These are phyloP conservation scores for Saccostrea glomerata DNA, from an alignment of 1,140 invertebrate species.

Conservation along the genomic window DNA sequence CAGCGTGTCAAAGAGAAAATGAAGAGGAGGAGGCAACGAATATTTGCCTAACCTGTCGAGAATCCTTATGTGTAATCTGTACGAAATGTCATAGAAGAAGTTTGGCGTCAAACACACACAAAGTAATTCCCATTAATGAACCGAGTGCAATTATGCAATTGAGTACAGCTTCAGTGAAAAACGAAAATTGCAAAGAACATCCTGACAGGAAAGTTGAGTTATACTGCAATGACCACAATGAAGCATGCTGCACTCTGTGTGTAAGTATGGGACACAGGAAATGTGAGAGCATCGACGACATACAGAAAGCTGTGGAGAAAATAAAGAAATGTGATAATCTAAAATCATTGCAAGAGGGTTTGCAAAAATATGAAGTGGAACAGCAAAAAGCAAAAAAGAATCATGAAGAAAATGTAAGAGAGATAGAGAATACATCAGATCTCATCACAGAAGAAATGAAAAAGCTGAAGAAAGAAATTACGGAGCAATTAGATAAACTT, in stretches of 20 bases:
- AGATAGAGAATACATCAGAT: background rate
- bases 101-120: background rate
- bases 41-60: background rate
- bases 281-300: background rate
- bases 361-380: background rate
- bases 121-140: background rate
- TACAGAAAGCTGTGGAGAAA: background rate
- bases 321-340: background rate
- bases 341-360: background rate
- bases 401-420: background rate
- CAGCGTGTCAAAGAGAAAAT: background rate
- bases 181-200: background rate
- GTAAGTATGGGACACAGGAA: background rate
- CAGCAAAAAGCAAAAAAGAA: background rate
- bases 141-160: background rate
- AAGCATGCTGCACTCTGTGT: background rate
- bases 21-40: background rate
- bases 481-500: background rate
- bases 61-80: background rate
- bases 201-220: background rate
- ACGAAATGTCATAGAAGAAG: background rate
- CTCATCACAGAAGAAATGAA: background rate
- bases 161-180: background rate
- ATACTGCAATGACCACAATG: background rate
- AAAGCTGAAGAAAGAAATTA: background rate